Conservation (phyloP, 1,140 invertebrate genomes). For the Palaemon carinicauda region DNA sequence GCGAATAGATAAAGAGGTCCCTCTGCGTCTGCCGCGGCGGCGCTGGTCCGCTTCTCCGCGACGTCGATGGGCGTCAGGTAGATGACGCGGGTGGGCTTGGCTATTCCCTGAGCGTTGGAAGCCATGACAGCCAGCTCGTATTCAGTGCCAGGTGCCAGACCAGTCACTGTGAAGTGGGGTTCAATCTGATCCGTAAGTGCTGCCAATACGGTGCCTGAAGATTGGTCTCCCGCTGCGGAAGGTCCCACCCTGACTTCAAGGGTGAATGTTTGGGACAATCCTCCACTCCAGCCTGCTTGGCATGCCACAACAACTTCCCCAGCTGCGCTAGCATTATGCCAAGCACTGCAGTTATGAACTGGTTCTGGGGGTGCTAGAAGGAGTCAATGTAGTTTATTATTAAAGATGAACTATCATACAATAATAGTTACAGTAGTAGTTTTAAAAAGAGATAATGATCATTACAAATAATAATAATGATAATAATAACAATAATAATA, state of each 20-base stretch:
- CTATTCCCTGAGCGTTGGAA: slow-evolving; percentile 73
- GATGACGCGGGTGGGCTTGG: not conserved
- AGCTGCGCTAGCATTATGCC: slow-evolving; percentile 78
- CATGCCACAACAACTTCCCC: slow-evolving; percentile 74
- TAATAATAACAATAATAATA: no score
- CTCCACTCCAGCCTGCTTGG: slow-evolving; percentile 79
- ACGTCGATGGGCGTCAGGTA: slow-evolving; percentile 67
- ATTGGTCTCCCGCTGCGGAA: not conserved
- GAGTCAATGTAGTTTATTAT: no score
- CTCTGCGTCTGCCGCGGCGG: not conserved
- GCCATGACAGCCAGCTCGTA: slow-evolving; percentile 76
- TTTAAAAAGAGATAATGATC: no score
- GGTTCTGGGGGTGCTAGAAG: slow-evolving; percentile 73
- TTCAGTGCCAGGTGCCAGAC: slow-evolving; percentile 73
- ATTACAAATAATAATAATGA: no score
- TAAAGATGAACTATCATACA: no score
- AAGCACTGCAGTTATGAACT: slow-evolving; percentile 82
- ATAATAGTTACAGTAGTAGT: no score
- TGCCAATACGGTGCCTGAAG: not conserved
- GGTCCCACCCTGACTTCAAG: slow-evolving; percentile 78
- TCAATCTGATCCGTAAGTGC: slow-evolving; percentile 52
- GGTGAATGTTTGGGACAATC: slow-evolving; percentile 81
- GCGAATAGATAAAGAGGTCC: not conserved
- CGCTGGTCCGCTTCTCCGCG: slow-evolving; percentile 75
- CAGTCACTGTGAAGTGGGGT: slow-evolving; percentile 74